phyloP scores from a whole-genome alignment of 2,797 vertebrate genomes.

The Odontamblyopus rebecca region DNA sequence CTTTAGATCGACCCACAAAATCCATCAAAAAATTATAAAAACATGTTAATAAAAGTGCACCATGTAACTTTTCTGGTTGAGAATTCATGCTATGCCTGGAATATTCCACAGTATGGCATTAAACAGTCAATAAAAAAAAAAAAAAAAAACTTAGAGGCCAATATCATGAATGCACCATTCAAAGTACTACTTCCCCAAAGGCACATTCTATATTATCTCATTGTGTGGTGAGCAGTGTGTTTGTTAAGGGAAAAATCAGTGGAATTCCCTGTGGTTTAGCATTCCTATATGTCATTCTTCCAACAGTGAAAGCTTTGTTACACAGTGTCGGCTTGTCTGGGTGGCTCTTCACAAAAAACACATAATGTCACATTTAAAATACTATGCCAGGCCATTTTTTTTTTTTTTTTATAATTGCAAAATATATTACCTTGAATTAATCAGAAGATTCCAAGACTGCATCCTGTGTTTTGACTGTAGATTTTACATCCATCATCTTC shows the following conservation, averaged over 20 bases:
- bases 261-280: slow-evolving; percentile 27
- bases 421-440: not conserved
- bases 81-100: too few relatives aligned
- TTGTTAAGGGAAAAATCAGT: slow-evolving; percentile 31
- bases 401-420: too few relatives aligned
- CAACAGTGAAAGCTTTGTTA: slow-evolving; percentile 15
- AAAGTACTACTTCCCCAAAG: slow-evolving; percentile 23
- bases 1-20: too few relatives aligned
- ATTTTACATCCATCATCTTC: not conserved
- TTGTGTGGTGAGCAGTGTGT: slow-evolving; percentile 26
- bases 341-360: slow-evolving; percentile 9
- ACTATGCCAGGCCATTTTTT: too few relatives aligned
- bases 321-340: slow-evolving; percentile 1
- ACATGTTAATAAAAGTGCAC: too few relatives aligned
- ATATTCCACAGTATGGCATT: too few relatives aligned
- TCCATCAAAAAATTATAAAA: too few relatives aligned
- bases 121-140: too few relatives aligned
- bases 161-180: slow-evolving; percentile 27
- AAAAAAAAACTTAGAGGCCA: not conserved
- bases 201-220: slow-evolving; percentile 19
- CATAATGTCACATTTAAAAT: not conserved
- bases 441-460: not conserved
- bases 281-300: slow-evolving; percentile 45
- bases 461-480: not conserved
- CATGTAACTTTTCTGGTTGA: too few relatives aligned